Conservation (phyloP, 2,113 vertebrate species). For the Dendropsophus ebraccatus region DNA sequence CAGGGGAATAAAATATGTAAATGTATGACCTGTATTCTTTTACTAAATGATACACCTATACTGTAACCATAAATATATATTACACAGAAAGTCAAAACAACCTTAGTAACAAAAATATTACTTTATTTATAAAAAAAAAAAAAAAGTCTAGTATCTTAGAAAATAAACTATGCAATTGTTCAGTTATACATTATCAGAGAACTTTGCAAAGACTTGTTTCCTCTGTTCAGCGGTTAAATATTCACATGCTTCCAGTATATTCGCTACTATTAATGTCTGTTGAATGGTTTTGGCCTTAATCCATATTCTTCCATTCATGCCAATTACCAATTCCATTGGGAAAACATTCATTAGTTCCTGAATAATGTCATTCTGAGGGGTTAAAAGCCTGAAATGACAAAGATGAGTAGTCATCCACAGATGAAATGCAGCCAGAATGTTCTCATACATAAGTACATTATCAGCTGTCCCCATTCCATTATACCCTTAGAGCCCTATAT, state of each 20-base stretch:
- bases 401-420: neutral
- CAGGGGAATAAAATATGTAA: too few species aligned
- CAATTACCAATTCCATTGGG: constrained; percentile 88
- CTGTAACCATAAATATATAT: too few species aligned
- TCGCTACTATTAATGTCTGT: constrained; percentile 89
- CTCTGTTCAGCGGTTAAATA: constrained; percentile 88
- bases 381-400: constrained; percentile 77
- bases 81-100: neutral
- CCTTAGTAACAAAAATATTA: neutral
- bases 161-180: neutral
- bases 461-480: too few species aligned
- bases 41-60: too few species aligned
- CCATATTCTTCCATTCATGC: constrained; percentile 95
- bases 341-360: constrained; percentile 85
- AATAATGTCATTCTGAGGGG: constrained; percentile 83
- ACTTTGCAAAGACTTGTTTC: constrained; percentile 77
- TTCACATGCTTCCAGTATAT: constrained; percentile 90
- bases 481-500: too few species aligned
- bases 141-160: neutral
- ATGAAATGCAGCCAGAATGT: neutral
- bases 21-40: too few species aligned
- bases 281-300: constrained; percentile 84
- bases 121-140: neutral
- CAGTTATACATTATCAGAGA: constrained; percentile 73
- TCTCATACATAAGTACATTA: neutral